These are phyloP conservation scores for Cranoglanis bouderius DNA, from an alignment of 2,113 vertebrate genomes.

Conservation along the genomic window DNA sequence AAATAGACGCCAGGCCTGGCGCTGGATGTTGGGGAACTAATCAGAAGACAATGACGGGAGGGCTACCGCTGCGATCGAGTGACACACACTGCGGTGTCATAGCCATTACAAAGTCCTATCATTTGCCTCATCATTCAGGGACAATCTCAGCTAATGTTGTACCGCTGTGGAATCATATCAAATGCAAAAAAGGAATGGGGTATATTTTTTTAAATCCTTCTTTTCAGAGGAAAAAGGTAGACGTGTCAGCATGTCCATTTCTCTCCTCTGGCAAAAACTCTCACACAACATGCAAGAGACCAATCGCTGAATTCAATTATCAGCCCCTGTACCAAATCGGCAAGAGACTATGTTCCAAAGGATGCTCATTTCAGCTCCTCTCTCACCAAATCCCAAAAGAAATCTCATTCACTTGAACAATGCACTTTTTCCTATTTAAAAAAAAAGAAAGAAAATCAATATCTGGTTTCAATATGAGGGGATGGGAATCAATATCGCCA, in stretches of 20 bases:
- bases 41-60: constrained; percentile 51
- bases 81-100: constrained; percentile 44
- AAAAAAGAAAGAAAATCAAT: constrained; percentile 80
- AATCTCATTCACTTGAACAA: constrained; percentile 77
- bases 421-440: constrained; percentile 77
- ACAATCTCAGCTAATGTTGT: constrained; percentile 31
- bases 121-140: constrained; percentile 50
- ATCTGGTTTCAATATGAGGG: constrained; percentile 82
- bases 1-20: constrained; percentile 63
- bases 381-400: constrained; percentile 78
- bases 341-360: constrained; percentile 70
- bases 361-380: constrained; percentile 79
- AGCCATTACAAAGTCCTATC: constrained; percentile 48
- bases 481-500: constrained; percentile 72
- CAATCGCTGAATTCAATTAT: constrained; percentile 78
- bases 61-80: constrained; percentile 20
- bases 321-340: constrained; percentile 72
- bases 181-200: background rate
- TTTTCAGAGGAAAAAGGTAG: constrained; percentile 28
- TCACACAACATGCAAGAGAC: constrained; percentile 63
- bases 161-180: background rate
- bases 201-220: constrained; percentile 10
- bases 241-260: constrained; percentile 27
- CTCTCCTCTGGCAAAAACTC: constrained; percentile 56
- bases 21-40: constrained; percentile 54